phyloP scores from a whole-genome alignment of 2,888 invertebrate species.

The Agriotes lineatus region DNA sequence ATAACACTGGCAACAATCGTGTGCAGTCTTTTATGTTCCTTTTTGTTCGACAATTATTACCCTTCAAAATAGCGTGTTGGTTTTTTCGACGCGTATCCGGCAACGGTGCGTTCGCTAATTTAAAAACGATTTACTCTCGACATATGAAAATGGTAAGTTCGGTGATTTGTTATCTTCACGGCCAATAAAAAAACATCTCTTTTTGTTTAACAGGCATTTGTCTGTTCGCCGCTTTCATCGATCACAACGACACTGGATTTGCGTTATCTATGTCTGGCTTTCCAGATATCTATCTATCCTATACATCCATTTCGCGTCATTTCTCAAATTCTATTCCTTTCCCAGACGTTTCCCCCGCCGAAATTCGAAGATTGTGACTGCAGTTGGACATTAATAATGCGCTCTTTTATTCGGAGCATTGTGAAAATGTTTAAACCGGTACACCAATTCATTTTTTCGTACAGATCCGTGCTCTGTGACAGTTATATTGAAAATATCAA shows the following conservation, averaged over 20 bases:
- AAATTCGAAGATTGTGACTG: slow-evolving; percentile 46
- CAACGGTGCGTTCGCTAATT: background rate
- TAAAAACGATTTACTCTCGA: slow-evolving; percentile 8
- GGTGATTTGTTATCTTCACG: slow-evolving; percentile 59
- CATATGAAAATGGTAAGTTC: slow-evolving; percentile 35
- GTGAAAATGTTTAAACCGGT: slow-evolving; percentile 36
- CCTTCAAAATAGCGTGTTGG: slow-evolving; percentile 7
- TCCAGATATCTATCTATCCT: slow-evolving; percentile 63
- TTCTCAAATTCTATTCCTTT: slow-evolving; percentile 52
- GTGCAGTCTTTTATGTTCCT: slow-evolving; percentile 18
- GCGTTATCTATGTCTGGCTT: slow-evolving; percentile 63
- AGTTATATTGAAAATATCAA: slow-evolving; percentile 41
- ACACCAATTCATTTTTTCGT: slow-evolving; percentile 30
- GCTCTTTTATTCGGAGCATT: slow-evolving; percentile 32
- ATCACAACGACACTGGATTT: slow-evolving; percentile 65
- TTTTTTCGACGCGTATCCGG: background rate
- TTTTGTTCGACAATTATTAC: slow-evolving; percentile 10
- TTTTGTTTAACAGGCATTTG: slow-evolving; percentile 64
- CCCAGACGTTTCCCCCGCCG: slow-evolving; percentile 31
- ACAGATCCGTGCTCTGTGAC: slow-evolving; percentile 30
- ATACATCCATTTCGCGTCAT: slow-evolving; percentile 61
- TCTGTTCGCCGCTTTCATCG: slow-evolving; percentile 61
- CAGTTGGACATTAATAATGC: slow-evolving; percentile 48
- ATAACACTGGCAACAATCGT: slow-evolving; percentile 13
- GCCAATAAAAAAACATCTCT: slow-evolving; percentile 61